Conservation (phyloP, 2,888 invertebrate species). For the Dichetophora obliterata region DNA sequence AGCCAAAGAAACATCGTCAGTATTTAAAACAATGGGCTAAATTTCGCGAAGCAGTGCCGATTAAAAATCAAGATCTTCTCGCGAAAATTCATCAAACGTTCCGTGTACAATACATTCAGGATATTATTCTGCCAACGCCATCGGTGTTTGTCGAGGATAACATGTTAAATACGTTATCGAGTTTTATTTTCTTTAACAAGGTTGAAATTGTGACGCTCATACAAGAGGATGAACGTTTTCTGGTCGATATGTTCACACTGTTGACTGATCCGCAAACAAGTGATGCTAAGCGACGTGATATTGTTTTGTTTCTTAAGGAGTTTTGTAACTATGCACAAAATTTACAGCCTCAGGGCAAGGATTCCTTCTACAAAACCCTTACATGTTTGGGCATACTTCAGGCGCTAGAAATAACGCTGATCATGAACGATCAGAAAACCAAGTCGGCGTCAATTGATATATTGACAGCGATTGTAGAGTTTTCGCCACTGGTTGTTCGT, state of each 20-base stretch:
- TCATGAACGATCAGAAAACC: slow-evolving; percentile 92
- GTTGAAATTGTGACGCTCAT: slow-evolving; percentile 98
- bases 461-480: slow-evolving; percentile 97
- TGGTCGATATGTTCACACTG: slow-evolving; percentile 93
- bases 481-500: slow-evolving; percentile 95
- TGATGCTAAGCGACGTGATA: slow-evolving; percentile 88
- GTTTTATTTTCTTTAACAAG: slow-evolving; percentile 99
- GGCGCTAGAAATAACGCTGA: slow-evolving; percentile 90
- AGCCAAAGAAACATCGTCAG: slow-evolving; percentile 94
- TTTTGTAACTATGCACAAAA: slow-evolving; percentile 99
- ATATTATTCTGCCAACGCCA: slow-evolving; percentile 98
- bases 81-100: slow-evolving; percentile 99
- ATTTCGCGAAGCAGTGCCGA: slow-evolving; percentile 94
- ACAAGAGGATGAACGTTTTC: slow-evolving; percentile 97
- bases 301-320: slow-evolving; percentile 97
- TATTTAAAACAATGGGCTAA: slow-evolving; percentile 93
- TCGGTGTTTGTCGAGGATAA: slow-evolving; percentile 99
- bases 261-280: slow-evolving; percentile 91
- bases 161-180: slow-evolving; percentile 95
- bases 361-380: slow-evolving; percentile 96
- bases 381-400: slow-evolving; percentile 89
- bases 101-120: slow-evolving; percentile 98
- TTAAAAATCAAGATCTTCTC: slow-evolving; percentile 92
- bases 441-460: slow-evolving; percentile 98
- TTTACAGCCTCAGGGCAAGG: slow-evolving; percentile 96